phyloP scores from a whole-genome alignment of 2,113 vertebrate species.

The Cyprinus carpio region DNA sequence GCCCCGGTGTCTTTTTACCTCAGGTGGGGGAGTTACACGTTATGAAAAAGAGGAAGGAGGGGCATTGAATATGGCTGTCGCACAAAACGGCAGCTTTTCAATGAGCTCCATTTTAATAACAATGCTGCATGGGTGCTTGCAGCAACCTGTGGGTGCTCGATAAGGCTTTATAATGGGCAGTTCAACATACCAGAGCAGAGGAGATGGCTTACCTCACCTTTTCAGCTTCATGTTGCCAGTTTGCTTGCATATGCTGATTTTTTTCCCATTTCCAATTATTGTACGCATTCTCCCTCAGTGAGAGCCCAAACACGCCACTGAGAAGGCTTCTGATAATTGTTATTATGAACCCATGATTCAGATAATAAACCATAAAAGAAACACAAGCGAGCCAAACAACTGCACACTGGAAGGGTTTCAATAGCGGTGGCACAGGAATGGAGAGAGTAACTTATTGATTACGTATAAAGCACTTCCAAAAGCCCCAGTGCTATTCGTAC shows the following conservation, averaged over 20 bases:
- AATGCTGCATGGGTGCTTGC: conserved; percentile 75
- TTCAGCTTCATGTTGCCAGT: conserved; percentile 53
- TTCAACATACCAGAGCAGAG: conserved; percentile 66
- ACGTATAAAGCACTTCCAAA: conserved; percentile 86
- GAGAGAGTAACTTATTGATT: conserved; percentile 87
- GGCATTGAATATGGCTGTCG: conserved; percentile 60
- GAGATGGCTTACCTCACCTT: conserved; percentile 63
- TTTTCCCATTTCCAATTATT: conserved; percentile 78
- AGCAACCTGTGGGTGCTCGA: conserved; percentile 78
- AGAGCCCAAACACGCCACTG: conserved; percentile 74
- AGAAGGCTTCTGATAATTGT: conserved; percentile 75
- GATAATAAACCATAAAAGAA: conserved; percentile 90
- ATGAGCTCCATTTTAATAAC: conserved; percentile 75
- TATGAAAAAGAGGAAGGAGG: conserved; percentile 68
- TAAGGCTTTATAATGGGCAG: conserved; percentile 77
- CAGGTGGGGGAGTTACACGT: conserved; percentile 70
- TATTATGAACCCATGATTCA: conserved; percentile 75
- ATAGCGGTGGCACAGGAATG: conserved; percentile 73
- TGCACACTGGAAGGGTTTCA: conserved; percentile 80
- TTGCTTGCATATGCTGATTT: conserved; percentile 48
- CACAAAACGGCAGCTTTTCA: conserved; percentile 59
- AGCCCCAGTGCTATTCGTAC: conserved; percentile 57
- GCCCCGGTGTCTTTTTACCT: conserved; percentile 71
- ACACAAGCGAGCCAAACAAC: conserved; percentile 87
- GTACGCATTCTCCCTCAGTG: conserved; percentile 72